Evolutionary conservation across 2,797 vertebrate genomes (phyloP).

Genomic region (Eulemur mongoz): DNA sequence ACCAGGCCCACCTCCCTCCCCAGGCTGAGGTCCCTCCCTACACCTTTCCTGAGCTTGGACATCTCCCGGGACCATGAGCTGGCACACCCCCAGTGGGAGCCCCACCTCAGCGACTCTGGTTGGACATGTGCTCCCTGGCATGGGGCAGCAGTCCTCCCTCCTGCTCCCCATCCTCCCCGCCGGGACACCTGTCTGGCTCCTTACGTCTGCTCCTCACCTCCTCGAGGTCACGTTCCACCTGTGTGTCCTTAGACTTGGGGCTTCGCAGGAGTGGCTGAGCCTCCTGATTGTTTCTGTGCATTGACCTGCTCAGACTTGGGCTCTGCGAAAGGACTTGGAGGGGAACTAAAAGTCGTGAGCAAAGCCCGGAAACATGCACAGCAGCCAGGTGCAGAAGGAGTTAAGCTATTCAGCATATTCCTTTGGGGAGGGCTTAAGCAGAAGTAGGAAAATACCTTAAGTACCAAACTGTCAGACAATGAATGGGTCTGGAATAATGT

Average conservation of each 20-base stretch:
- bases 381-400: not conserved
- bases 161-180: not conserved
- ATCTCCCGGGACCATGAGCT: not conserved
- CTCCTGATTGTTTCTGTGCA: not conserved
- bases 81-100: not conserved
- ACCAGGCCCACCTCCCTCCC: too few relatives aligned
- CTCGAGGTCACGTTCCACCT: not conserved
- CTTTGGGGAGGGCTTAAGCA: slow-evolving; percentile 46
- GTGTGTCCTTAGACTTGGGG: not conserved
- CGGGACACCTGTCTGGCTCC: not conserved
- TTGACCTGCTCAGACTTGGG: too few relatives aligned
- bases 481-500: slow-evolving; percentile 47
- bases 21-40: too few relatives aligned
- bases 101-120: not conserved
- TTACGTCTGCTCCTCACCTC: not conserved
- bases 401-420: slow-evolving; percentile 48
- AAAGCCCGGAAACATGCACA: not conserved
- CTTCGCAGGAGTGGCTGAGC: not conserved
- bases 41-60: not conserved
- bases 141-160: not conserved
- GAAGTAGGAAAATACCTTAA: slow-evolving; percentile 59
- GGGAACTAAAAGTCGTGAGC: not conserved
- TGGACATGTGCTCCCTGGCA: not conserved
- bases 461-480: not conserved
- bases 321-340: too few relatives aligned